These are phyloP conservation scores for Cebus imitator DNA, from an alignment of 2,113 vertebrate genomes.

Conservation along the genomic window DNA sequence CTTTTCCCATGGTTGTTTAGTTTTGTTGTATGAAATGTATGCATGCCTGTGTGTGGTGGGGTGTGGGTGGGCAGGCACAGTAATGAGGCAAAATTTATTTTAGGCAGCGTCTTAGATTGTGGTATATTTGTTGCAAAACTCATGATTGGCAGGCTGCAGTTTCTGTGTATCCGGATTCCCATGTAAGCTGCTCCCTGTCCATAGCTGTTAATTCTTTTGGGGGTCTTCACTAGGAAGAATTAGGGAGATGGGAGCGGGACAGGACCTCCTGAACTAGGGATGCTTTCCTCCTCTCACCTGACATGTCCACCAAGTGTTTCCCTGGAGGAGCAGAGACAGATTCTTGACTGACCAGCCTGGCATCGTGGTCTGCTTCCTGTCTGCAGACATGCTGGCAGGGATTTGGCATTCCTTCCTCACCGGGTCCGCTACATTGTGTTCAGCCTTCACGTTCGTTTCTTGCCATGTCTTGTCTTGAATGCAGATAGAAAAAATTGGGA, in stretches of 20 bases:
- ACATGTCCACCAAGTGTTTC: not conserved
- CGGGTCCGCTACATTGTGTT: not conserved
- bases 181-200: not conserved
- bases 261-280: not conserved
- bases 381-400: not conserved
- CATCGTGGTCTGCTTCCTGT: not conserved
- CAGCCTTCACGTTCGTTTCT: not conserved
- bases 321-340: not conserved
- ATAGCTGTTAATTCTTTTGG: not conserved
- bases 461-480: slow-evolving; percentile 15
- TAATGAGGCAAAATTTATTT: not conserved
- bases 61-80: not conserved
- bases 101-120: not conserved
- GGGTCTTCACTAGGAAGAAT: not conserved
- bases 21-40: not conserved
- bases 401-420: not conserved
- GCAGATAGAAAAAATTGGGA: slow-evolving; percentile 40
- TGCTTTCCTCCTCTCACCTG: not conserved
- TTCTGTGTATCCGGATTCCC: not conserved
- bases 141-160: not conserved
- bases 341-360: not conserved
- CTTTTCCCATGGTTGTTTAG: not conserved
- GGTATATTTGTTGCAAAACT: slow-evolving; percentile 17
- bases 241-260: not conserved
- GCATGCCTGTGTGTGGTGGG: not conserved